Base-by-base conservation (phyloP, 2,888 invertebrate species). In the Unio delphinus region DNA sequence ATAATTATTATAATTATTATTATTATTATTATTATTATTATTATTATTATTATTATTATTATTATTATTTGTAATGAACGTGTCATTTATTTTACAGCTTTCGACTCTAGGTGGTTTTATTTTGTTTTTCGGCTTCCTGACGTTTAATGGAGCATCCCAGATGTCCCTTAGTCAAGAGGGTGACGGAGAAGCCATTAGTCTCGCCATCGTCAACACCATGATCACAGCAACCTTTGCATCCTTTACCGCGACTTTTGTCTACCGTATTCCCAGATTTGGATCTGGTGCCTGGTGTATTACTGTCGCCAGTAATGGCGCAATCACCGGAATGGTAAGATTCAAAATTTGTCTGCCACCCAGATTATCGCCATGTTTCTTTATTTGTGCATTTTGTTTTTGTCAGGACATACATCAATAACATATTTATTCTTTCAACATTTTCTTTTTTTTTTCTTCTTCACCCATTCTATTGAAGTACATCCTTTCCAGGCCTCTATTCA, bases 61-160 rank as follows among this genome's bases (percentile, higher is more conserved):
- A 23, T 23, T 23, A 23, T 23, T 23, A 23, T 23, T 45, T 11
- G 3, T 11, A 11, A 45, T 1, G 11, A 45, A 45, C 11, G 11
- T 45, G 11, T 11, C 11, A 11, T n/a, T 55, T 70, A 20, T 63
- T 23, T 65, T 67, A 45, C 75, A 92, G 92, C 86, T 92, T 75
- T 89, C 91, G 7, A 91, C 91, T 55, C 81, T 92, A 57, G 92
- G 92, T 15, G 92, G 91, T 1, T 90, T 92, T 81, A 90, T 92
- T 65, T 86, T 92, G 60, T 88, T 92, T 72, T 90, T 92, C 73
- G 92, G 92, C 15, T 92, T 92, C 85, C 83, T 92, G 68, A 91
- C 92, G 3, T 92, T 92, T 87, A 92, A 92, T 81, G 92, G 92
- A 15, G 92, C 91, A 4, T 91, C 91, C 0, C 83, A 90, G 80